Evolutionary conservation across 2,113 vertebrate species (phyloP).

Genomic region (Stictonetta naevosa): DNA sequence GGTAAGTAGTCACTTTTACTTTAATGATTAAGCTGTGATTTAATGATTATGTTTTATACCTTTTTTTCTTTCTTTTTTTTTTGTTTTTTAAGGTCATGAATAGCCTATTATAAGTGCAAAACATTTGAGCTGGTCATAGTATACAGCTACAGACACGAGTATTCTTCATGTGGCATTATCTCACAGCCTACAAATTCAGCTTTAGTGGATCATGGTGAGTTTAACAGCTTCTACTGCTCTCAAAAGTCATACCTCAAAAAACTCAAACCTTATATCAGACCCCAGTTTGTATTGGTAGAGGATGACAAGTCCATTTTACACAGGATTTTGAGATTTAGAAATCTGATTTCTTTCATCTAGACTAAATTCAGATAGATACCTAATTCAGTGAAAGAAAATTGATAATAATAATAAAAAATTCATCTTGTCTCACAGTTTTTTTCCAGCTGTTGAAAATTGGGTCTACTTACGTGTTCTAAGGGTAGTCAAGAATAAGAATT

Average conservation of each 20-base stretch:
- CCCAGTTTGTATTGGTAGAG: neutral
- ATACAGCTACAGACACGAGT: neutral
- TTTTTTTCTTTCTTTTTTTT: neutral
- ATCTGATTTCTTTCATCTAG: neutral
- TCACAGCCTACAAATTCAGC: neutral
- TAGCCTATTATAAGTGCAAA: neutral
- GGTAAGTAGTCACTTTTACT: neutral
- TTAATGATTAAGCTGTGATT: neutral
- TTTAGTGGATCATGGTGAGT: neutral
- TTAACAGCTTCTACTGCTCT: neutral
- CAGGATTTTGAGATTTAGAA: neutral
- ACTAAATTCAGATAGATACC: neutral
- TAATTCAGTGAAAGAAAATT: neutral
- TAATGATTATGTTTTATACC: neutral
- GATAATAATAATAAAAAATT: neutral
- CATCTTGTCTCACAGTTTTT: neutral
- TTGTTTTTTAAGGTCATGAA: neutral
- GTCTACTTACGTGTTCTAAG: neutral
- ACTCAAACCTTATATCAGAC: neutral
- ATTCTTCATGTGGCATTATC: neutral
- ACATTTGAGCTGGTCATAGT: neutral
- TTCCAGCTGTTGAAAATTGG: neutral
- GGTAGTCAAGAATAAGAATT: neutral
- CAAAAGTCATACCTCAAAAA: neutral
- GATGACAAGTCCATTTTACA: neutral